Evolutionary conservation across 2,113 vertebrate genomes (phyloP).

Genomic region (Megatriorchis doriae): DNA sequence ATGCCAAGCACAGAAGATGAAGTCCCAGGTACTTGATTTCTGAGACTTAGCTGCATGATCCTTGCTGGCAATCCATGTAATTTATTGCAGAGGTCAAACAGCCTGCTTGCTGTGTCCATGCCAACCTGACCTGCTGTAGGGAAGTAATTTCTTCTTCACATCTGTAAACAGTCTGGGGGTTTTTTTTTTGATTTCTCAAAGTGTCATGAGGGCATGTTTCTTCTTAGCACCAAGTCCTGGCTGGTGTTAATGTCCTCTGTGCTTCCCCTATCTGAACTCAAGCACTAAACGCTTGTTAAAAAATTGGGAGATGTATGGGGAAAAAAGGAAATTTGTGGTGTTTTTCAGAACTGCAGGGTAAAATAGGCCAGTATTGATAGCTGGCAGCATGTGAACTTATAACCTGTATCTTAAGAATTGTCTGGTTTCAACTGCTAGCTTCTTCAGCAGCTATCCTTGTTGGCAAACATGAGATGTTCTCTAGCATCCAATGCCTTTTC

Average conservation of each 20-base stretch:
- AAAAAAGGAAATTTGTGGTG: rapidly evolving
- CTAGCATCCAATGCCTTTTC: not conserved
- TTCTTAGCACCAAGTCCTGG: not conserved
- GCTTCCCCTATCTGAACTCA: not conserved
- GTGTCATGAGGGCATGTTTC: not conserved
- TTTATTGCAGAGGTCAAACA: not conserved
- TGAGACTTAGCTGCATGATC: not conserved
- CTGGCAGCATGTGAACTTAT: not conserved
- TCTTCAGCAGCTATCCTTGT: not conserved
- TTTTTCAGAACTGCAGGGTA: not conserved
- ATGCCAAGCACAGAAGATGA: not conserved
- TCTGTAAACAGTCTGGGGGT: not conserved
- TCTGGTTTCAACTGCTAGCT: not conserved
- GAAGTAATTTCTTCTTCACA: not conserved
- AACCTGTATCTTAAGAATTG: not conserved
- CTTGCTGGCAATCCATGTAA: not conserved
- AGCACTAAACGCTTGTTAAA: not conserved
- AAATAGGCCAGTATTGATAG: not conserved
- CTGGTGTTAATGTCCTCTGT: not conserved
- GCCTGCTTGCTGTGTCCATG: not conserved
- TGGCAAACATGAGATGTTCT: not conserved
- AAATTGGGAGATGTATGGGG: not conserved
- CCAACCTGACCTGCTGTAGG: not conserved
- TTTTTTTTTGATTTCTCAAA: not conserved
- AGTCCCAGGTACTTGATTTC: not conserved